Percentiles rank a stretch among this genome's conserved stretches.
Conservation (phyloP, 1,140 invertebrate genomes). For the Nephila pilipes region DNA sequence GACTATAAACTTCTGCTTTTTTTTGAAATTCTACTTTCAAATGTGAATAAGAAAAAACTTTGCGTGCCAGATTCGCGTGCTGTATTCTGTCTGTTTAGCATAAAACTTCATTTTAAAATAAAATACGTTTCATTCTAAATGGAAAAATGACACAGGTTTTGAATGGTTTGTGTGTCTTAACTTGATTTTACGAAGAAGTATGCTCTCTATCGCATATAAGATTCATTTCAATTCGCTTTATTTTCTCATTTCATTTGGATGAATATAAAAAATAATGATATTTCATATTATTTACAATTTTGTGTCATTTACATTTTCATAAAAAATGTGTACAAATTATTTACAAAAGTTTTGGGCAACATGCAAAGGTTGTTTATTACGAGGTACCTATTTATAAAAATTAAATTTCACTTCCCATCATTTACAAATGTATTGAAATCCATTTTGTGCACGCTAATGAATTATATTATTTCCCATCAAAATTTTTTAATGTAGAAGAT, state of each 20-base stretch:
- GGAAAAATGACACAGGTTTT: conserved; percentile 64
- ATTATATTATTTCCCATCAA: too few relatives aligned
- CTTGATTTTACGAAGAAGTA: neutral
- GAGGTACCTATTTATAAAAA: too few relatives aligned
- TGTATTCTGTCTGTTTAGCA: conserved; percentile 60
- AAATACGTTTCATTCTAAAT: conserved; percentile 70
- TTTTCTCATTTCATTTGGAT: neutral
- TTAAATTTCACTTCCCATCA: too few relatives aligned
- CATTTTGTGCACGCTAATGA: too few relatives aligned
- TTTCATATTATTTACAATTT: neutral
- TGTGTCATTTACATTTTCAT: neutral
- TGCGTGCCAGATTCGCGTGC: conserved; percentile 35
- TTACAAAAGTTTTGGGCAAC: too few relatives aligned
- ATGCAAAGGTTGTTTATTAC: too few relatives aligned
- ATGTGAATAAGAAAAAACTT: conserved; percentile 17
- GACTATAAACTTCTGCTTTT: conserved; percentile 46
- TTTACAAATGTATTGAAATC: too few relatives aligned
- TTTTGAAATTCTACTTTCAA: conserved; percentile 24
- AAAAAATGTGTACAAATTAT: neutral
- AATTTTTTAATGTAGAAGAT: too few relatives aligned
- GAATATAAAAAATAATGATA: neutral
- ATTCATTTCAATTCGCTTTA: neutral
- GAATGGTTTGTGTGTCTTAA: neutral
- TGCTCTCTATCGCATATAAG: neutral
- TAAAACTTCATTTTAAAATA: conserved; percentile 75